These are phyloP conservation scores for Drosophila subquinaria DNA, from an alignment of 2,888 invertebrate genomes.

Conservation along the genomic window DNA sequence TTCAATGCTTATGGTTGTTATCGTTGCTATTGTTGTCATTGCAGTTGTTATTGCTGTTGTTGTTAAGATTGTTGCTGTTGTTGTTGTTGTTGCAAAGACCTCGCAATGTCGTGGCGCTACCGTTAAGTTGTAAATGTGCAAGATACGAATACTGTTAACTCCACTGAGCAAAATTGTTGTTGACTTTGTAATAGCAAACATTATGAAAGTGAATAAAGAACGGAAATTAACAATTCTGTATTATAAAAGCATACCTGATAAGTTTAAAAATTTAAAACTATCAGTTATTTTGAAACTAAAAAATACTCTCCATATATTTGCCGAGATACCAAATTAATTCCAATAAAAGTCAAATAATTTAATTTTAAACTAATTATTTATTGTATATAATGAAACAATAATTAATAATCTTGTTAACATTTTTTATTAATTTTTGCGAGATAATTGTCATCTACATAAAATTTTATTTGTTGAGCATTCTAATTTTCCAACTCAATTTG, in stretches of 20 bases:
- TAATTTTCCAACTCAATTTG: not conserved
- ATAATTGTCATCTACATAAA: too few relatives aligned
- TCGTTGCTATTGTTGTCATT: constrained; percentile 43
- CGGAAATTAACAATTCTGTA: too few relatives aligned
- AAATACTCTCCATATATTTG: too few relatives aligned
- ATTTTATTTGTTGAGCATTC: not conserved
- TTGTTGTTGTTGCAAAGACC: constrained; percentile 39
- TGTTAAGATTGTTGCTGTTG: constrained; percentile 25
- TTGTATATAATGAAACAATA: too few relatives aligned
- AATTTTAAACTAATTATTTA: too few relatives aligned
- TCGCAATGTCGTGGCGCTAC: constrained; percentile 74
- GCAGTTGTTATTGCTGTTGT: constrained; percentile 34
- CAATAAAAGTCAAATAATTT: too few relatives aligned
- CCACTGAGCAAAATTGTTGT: constrained; percentile 42
- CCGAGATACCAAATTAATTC: too few relatives aligned
- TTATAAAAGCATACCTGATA: too few relatives aligned
- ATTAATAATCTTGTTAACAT: too few relatives aligned
- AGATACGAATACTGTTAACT: constrained; percentile 58
- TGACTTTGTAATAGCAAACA: constrained; percentile 7
- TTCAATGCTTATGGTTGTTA: constrained; percentile 66
- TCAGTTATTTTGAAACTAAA: too few relatives aligned
- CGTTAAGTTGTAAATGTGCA: constrained; percentile 65
- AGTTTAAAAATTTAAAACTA: too few relatives aligned
- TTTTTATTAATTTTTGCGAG: too few relatives aligned
- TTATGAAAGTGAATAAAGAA: constrained; percentile 5